Base-by-base conservation (phyloP, 2,888 invertebrate species). In the Pollenia amentaria region DNA sequence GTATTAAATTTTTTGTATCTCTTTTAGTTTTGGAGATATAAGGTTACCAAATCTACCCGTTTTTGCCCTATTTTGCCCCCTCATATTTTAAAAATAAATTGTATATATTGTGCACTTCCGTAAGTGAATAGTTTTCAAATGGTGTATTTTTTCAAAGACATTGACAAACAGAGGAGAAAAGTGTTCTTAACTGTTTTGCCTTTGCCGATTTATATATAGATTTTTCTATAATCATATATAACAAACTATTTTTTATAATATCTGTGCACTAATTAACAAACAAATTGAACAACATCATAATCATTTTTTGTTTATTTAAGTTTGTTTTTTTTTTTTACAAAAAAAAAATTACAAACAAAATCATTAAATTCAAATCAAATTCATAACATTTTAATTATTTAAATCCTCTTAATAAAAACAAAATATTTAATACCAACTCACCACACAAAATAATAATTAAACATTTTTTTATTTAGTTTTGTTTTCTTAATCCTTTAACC, bases 371-470 rank as follows among this genome's bases (percentile, higher is more conserved):
- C 18, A 60, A 78, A 76, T 48, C n/a, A 83, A 72, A 88, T 77
- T 87, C 87, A 88, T 77, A 55, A 73, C 88, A 84, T 90, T 88
- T 53, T 76, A 85, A 86, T 89, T 89, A 76, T 89, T 89, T 87
- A 77, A 84, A 89, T 89, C 85, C 89, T 89, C 87, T 88, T 21
- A 67, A 60, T 12, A 64, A 62, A 67, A 89, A 89, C 88, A 89
- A 87, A 85, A 46, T 53, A 51, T 51, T 69, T 65, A 84, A 85
- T 89, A 83, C 88, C 87, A 92, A 93, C 93, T 93, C 92, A 92
- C 92, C 93, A 93, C 93, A 93, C 93, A 93, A 93, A 93, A 93
- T 93, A 91, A 89, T 78, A 87, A 80, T 77, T 48, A 83, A 77
- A 64, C 67, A 44, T 48, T 60, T 65, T 65, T 77, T 48, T 21